Conservation (phyloP, 1,140 invertebrate species). For the Lasaia peninsularis region DNA sequence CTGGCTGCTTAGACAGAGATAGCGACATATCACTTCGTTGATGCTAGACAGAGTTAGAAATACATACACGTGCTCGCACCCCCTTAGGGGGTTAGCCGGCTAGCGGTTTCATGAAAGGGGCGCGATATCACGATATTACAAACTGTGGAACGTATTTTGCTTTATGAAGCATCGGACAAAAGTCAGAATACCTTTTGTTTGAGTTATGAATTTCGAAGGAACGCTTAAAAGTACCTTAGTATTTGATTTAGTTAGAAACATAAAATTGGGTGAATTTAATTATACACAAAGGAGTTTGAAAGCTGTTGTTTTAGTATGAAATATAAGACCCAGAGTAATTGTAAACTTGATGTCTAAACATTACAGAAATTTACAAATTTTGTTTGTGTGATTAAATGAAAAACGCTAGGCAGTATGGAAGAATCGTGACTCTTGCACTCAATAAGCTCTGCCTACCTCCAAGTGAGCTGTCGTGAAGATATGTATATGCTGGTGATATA, state of each 20-base stretch:
- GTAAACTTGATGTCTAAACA: no score
- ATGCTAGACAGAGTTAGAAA: conserved; percentile 29
- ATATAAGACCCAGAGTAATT: background rate
- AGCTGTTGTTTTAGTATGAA: background rate
- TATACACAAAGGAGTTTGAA: background rate
- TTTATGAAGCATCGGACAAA: conserved; percentile 48
- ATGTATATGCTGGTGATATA: no score
- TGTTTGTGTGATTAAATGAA: no score
- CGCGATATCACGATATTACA: conserved; percentile 48
- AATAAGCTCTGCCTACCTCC: no score
- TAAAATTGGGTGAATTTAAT: conserved; percentile 4
- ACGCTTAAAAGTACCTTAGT: conserved; percentile 14
- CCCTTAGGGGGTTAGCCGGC: conserved; percentile 47
- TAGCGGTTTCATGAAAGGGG: conserved; percentile 53
- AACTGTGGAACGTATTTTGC: conserved; percentile 59
- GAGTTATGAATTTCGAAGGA: conserved; percentile 25
- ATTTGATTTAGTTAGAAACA: conserved; percentile 13
- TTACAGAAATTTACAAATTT: no score
- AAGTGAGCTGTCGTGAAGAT: no score
- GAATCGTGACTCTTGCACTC: no score
- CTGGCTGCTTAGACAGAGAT: conserved; percentile 51
- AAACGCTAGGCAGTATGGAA: no score
- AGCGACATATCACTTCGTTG: conserved; percentile 15
- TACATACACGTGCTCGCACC: conserved; percentile 57
- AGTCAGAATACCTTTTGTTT: conserved; percentile 43